phyloP scores from a whole-genome alignment of 1,140 invertebrate genomes.

The Nixonia krombeini region DNA sequence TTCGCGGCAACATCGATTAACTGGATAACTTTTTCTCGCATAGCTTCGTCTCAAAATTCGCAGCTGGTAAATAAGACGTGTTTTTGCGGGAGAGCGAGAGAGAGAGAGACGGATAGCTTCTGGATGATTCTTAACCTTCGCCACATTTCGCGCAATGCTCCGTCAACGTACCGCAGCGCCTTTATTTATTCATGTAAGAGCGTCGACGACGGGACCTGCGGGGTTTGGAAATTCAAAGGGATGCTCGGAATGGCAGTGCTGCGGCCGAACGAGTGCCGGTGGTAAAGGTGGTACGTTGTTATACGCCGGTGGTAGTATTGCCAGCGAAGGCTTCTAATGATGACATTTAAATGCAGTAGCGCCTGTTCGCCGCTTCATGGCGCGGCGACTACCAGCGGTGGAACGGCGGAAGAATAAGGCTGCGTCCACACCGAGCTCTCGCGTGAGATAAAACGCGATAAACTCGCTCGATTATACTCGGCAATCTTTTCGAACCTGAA shows the following conservation, averaged over 20 bases:
- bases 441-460: too few relatives aligned
- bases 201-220: conserved; percentile 46
- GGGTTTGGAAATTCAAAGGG: conserved; percentile 60
- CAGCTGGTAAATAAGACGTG: too few relatives aligned
- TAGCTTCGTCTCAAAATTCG: too few relatives aligned
- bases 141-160: conserved; percentile 40
- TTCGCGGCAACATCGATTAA: too few relatives aligned
- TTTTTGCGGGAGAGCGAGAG: too few relatives aligned
- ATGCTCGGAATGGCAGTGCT: conserved; percentile 47
- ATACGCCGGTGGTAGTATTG: conserved; percentile 45
- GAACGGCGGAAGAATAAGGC: conserved; percentile 54
- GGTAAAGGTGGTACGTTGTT: conserved; percentile 52
- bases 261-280: conserved; percentile 47
- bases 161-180: conserved; percentile 55
- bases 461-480: too few relatives aligned
- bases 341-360: conserved; percentile 73
- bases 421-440: conserved; percentile 35
- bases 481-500: too few relatives aligned
- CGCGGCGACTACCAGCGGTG: conserved; percentile 40
- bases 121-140: conserved; percentile 38
- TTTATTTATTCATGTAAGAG: conserved; percentile 69
- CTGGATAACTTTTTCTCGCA: too few relatives aligned
- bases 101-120: too few relatives aligned
- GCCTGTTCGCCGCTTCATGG: conserved; percentile 67
- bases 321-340: conserved; percentile 68